phyloP scores from a whole-genome alignment of 2,113 vertebrate species.

The Cranoglanis bouderius region DNA sequence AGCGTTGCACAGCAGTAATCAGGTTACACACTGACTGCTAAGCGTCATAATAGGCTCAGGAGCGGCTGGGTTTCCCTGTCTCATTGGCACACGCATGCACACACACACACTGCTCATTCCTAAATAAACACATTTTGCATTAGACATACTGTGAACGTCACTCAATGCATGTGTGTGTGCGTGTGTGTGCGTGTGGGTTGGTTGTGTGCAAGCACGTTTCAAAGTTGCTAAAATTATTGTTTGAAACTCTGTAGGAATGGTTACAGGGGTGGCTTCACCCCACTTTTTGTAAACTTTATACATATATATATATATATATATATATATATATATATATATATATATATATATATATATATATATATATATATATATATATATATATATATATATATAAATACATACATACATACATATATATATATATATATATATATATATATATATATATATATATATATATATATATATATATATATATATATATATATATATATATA shows the following conservation, averaged over 20 bases:
- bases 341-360: too few species aligned
- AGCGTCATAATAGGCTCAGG: constrained; percentile 55
- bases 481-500: too few species aligned
- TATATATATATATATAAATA: too few species aligned
- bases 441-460: too few species aligned
- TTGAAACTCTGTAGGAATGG: neutral
- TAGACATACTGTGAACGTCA: constrained; percentile 21
- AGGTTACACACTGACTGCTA: constrained; percentile 47
- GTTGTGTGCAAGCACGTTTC: neutral
- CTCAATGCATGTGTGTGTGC: neutral
- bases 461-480: too few species aligned
- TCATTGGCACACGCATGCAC: constrained; percentile 8
- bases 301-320: too few species aligned
- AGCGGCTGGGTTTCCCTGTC: constrained; percentile 40
- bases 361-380: too few species aligned
- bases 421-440: too few species aligned
- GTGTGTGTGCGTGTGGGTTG: neutral
- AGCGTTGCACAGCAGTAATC: constrained; percentile 45
- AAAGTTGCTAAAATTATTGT: neutral
- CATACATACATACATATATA: too few species aligned
- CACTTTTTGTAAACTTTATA: neutral
- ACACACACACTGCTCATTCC: constrained; percentile 11
- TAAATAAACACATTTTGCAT: constrained; percentile 27
- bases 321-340: too few species aligned
- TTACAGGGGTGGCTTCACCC: neutral